Evolutionary conservation across 2,113 vertebrate genomes (phyloP), one percentile per base, ranked within the genome.

Genomic region (Empidonax alnorum): DNA sequence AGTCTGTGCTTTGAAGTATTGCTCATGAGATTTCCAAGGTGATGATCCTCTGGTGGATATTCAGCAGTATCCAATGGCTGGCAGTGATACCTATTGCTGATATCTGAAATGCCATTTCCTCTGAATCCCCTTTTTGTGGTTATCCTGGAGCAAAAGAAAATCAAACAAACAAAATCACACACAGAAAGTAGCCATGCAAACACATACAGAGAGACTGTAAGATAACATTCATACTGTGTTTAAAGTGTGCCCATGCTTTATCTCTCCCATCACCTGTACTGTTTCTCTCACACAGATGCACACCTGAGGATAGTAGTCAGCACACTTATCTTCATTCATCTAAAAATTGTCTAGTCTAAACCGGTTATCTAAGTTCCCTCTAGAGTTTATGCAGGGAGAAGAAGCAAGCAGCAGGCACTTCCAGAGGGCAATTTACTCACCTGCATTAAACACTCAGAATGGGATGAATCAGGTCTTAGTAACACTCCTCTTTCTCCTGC

Each of bases 391-490:
- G 22, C 27, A 63, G 27, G 35, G 52, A 39, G 59, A 53, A 84
- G 84, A 96, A 93, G 4, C 1, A 2, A 93, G 72, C 35, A 25
- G 39, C 30, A 92, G 47, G 68, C 55, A 78, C 35, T 74, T 90
- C 39, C 68, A 55, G 47, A 52, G 2, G 12, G 50, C 24, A 89
- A 78, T 71, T 86, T 53, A 55, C 39, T 94, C 16, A 47, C 33
- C 63, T 88, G n/a, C 22, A 31, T 90, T 44, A 87, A 87, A 63
- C 33, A 41, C 33, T 47, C 47, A 63, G 59, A 25, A n/a, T 65
- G 47, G 46, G 47, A 71, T 81, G 76, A 95, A 89, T 90, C 72
- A 94, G 50, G 46, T 56, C 46, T 67, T n/a, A 74, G 73, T 89
- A 87, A 81, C n/a, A 21, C 5, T 92, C 2, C 14, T 33, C 46